These are phyloP conservation scores for Ara ararauna DNA, from an alignment of 2,797 vertebrate genomes.

Conservation along the genomic window DNA sequence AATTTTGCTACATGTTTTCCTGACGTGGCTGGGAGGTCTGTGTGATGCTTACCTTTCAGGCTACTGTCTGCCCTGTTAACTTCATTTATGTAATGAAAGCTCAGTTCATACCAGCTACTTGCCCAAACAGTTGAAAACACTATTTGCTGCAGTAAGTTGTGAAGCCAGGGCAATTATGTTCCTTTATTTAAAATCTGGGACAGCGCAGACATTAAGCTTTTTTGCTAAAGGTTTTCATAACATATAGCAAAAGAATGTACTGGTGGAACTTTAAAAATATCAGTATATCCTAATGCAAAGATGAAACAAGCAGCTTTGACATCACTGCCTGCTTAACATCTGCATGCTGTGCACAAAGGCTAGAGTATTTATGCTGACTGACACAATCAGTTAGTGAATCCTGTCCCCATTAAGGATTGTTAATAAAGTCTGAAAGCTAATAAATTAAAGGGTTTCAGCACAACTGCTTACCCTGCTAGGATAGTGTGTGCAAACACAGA, in stretches of 20 bases:
- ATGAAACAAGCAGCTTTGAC: neutral
- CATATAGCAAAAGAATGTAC: neutral
- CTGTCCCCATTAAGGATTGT: neutral
- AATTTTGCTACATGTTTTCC: neutral
- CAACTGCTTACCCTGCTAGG: neutral
- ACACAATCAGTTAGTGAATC: neutral
- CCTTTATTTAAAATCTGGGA: neutral
- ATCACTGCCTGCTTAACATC: neutral
- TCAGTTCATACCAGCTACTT: neutral
- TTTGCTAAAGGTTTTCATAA: neutral
- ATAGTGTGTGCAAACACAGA: neutral
- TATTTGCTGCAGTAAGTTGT: neutral
- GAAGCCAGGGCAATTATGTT: neutral
- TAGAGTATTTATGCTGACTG: neutral
- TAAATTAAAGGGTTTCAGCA: neutral
- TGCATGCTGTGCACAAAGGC: neutral
- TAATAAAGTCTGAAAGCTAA: conserved; percentile 8
- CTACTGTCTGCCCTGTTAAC: neutral
- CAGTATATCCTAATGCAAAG: neutral
- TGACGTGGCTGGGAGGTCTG: neutral
- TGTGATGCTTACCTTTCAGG: neutral
- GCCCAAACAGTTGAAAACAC: neutral
- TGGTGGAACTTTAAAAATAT: neutral
- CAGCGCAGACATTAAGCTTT: neutral
- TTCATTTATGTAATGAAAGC: neutral